Evolutionary conservation across 2,888 invertebrate species (phyloP).

Genomic region (Pollenia angustigena): DNA sequence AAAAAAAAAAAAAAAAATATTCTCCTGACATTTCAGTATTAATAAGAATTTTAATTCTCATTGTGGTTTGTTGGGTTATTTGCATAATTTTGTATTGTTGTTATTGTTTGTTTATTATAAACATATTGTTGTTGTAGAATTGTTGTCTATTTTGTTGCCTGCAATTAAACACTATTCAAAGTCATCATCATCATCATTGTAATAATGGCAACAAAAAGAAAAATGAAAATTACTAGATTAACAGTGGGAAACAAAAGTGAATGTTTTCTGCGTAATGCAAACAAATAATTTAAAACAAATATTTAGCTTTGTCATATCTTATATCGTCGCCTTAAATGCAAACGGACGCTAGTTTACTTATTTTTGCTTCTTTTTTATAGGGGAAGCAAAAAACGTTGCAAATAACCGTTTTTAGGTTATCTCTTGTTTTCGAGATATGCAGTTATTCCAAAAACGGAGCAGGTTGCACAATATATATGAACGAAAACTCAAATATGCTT

Average conservation of each 20-base stretch:
- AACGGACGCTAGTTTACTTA: no score
- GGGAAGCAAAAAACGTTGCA: no score
- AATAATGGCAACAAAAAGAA: constrained; percentile 17
- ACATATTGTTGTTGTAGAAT: constrained; percentile 20
- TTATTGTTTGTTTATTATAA: neutral
- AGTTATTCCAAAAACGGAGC: no score
- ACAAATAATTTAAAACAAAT: no score
- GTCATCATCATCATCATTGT: constrained; percentile 36
- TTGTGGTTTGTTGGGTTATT: constrained; percentile 63
- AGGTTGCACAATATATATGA: no score
- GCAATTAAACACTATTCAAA: constrained; percentile 65
- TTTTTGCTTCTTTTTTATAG: no score
- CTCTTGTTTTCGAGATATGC: no score
- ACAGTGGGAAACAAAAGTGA: constrained; percentile 27
- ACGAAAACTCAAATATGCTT: no score
- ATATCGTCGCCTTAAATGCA: no score
- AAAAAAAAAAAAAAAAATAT: neutral
- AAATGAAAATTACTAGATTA: neutral
- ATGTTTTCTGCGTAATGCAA: no score
- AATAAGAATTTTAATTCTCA: constrained; percentile 49
- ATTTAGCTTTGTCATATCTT: no score
- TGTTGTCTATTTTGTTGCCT: constrained; percentile 42
- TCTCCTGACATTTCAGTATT: constrained; percentile 54
- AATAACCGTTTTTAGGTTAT: no score
- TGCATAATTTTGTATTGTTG: constrained; percentile 52